Evolutionary conservation across 2,797 vertebrate genomes (phyloP), one percentile per base, ranked within the genome.

Genomic region (Manis javanica): DNA sequence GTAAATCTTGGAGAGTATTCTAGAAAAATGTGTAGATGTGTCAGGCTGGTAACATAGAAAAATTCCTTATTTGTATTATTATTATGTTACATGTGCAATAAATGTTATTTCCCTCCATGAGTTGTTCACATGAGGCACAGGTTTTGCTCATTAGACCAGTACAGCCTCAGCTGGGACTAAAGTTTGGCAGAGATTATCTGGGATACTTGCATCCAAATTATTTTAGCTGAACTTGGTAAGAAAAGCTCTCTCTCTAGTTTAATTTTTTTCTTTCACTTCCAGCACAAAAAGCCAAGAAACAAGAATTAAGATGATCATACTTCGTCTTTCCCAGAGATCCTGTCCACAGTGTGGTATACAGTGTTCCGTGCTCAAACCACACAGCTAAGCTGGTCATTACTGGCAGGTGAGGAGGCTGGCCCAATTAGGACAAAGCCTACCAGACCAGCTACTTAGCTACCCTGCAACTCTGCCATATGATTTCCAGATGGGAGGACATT

Each of bases 401-500:
- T 26, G 63, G 9, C 64, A 15, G 21, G 42, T 11, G 2, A 37
- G 63, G 61, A 34, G 57, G 78, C 29, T 21, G n/a, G 14, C 21
- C 39, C 9, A 3, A 37, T 42, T n/a, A 61, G 79, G 29, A 42
- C n/a, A 31, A 31, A 51, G 61, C 57, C 87, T 24, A 37, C 29
- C 1, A 0, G 68, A 37, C 39, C 18, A 31, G 42, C 29, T 9
- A 7, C 61, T 63, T 37, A 57, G 74, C 69, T 18, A 12, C 37
- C 71, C 55, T 95, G 66, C 34, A 42, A 29, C 34, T 57, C 61
- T 55, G 55, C 37, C 63, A 68, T 46, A 1, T 39, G 88, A 61
- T 85, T 74, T 95, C 87, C 85, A 86, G 94, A 77, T 51, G 87
- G 72, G 59, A 66, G 15, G 72, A 24, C 57, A 53, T 84, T 46